Percentiles rank a stretch among this genome's conserved stretches.
Evolutionary conservation across 2,797 vertebrate genomes (phyloP).

Genomic region (Graptemys geographica): DNA sequence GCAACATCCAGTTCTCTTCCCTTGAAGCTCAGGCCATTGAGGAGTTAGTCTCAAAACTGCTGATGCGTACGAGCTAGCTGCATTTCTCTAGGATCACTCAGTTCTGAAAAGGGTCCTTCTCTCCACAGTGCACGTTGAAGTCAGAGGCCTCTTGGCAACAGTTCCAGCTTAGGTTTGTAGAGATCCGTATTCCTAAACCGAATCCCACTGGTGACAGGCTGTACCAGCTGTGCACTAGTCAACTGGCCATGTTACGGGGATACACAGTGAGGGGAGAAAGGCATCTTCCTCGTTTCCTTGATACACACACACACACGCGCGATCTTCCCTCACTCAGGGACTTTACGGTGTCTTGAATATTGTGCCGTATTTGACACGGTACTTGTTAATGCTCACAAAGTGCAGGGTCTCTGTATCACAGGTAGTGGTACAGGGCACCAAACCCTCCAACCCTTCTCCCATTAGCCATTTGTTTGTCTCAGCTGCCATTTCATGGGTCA

Average conservation of each 20-base stretch:
- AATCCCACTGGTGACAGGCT: constrained; percentile 52
- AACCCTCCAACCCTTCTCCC: constrained; percentile 91
- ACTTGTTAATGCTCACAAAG: constrained; percentile 96
- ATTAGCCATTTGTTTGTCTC: constrained; percentile 93
- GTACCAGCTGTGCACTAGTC: constrained; percentile 72
- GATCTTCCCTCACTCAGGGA: constrained; percentile 24
- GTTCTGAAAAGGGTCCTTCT: constrained; percentile 62
- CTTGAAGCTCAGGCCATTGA: constrained; percentile 8
- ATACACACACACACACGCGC: constrained; percentile 32
- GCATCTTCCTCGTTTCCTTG: constrained; percentile 76
- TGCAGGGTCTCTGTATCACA: constrained; percentile 91
- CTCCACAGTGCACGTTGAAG: neutral
- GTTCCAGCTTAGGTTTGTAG: constrained; percentile 32
- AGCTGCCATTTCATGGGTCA: constrained; percentile 91
- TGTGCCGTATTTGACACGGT: constrained; percentile 93
- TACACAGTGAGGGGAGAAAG: constrained; percentile 77
- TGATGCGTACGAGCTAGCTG: constrained; percentile 77
- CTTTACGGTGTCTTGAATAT: constrained; percentile 83
- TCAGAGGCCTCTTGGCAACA: constrained; percentile 1
- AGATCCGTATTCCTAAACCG: constrained; percentile 5
- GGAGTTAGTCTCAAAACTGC: constrained; percentile 73
- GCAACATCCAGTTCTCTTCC: constrained; percentile 56
- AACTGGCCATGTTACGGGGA: constrained; percentile 75
- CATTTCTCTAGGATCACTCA: constrained; percentile 67
- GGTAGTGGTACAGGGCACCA: constrained; percentile 93